Conservation (phyloP, 2,113 vertebrate species). For the Rhinogobius similis region DNA sequence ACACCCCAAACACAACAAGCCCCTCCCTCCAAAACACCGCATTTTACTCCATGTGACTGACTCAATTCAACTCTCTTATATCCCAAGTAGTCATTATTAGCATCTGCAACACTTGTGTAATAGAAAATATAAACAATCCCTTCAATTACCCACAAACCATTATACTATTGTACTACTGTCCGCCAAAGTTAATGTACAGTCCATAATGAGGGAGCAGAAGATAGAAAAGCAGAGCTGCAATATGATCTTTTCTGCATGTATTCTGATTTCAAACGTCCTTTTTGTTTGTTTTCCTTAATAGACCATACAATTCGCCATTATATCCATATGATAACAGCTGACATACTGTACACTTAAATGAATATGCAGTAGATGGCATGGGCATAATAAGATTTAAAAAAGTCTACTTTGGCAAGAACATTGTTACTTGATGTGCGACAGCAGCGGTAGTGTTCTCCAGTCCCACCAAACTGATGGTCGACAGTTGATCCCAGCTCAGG, state of each 20-base stretch:
- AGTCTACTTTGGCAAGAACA: not conserved
- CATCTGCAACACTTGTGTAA: not conserved
- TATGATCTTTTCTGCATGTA: not conserved
- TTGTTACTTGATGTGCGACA: not conserved
- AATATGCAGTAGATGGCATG: not conserved
- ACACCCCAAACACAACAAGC: conserved; percentile 38
- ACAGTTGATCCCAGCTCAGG: not conserved
- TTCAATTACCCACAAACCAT: not conserved
- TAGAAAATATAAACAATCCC: not conserved
- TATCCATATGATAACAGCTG: no score
- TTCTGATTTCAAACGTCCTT: not conserved
- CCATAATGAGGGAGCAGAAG: not conserved
- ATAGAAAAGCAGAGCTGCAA: not conserved
- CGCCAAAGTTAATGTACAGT: not conserved
- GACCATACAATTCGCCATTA: not conserved
- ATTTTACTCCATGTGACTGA: conserved; percentile 57
- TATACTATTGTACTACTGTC: not conserved
- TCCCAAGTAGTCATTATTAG: not conserved
- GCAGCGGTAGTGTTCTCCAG: not conserved
- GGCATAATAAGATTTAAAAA: not conserved
- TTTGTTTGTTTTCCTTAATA: not conserved
- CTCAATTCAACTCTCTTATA: conserved; percentile 7
- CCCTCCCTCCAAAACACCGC: conserved; percentile 61
- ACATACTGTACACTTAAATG: no score
- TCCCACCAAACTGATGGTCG: not conserved